These are phyloP conservation scores for Lepidurus apus DNA, from an alignment of 1,140 invertebrate genomes.

Conservation along the genomic window DNA sequence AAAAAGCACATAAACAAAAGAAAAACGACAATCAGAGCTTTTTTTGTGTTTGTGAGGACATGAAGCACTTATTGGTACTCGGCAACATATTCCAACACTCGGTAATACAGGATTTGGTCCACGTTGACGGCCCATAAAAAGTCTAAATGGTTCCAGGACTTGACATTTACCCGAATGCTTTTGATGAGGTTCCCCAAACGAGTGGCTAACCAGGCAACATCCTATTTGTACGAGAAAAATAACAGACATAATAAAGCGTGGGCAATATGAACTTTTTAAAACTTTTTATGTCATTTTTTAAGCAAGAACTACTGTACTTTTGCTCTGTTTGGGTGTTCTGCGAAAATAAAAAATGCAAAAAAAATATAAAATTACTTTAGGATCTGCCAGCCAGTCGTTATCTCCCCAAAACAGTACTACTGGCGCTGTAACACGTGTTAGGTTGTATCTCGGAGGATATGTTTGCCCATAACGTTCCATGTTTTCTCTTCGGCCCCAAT, in stretches of 20 bases:
- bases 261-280: background rate
- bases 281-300: too few relatives aligned
- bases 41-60: too few relatives aligned
- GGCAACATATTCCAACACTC: slow-evolving; percentile 39
- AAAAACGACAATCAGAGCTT: too few relatives aligned
- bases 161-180: slow-evolving; percentile 49
- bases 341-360: background rate
- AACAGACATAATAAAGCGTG: background rate
- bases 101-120: slow-evolving; percentile 42
- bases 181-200: slow-evolving; percentile 48
- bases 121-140: slow-evolving; percentile 58
- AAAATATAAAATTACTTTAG: slow-evolving; percentile 38
- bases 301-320: too few relatives aligned
- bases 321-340: background rate
- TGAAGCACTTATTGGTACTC: background rate
- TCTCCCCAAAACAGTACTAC: slow-evolving; percentile 45
- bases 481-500: slow-evolving; percentile 34
- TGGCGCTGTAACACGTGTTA: slow-evolving; percentile 43
- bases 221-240: slow-evolving; percentile 41
- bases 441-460: slow-evolving; percentile 45
- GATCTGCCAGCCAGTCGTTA: slow-evolving; percentile 48
- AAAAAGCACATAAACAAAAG: too few relatives aligned
- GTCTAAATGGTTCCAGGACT: slow-evolving; percentile 63
- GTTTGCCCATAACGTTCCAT: slow-evolving; percentile 39
- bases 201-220: slow-evolving; percentile 53